Base-by-base conservation (phyloP, 2,888 invertebrate species). In the Trachelus tabidus region DNA sequence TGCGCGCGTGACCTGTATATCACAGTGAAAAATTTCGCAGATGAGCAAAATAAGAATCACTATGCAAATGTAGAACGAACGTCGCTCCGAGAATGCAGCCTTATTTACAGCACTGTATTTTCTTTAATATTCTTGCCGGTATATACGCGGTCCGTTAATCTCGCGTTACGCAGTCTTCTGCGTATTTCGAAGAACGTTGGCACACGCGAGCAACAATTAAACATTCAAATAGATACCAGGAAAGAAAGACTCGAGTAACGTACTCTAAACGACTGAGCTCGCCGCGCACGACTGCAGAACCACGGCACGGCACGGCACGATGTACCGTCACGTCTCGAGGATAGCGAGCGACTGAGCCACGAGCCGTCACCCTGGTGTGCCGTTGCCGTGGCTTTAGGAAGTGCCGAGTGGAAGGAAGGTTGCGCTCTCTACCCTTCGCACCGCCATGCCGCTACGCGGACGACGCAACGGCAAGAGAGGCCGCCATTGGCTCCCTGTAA, bases 281-380 rank as follows among this genome's bases (percentile, higher is more conserved):
- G 74, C 34, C 74, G 34, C 74, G 74, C 34, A 74, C 74, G 74
- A 74, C 30, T 35, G 34, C 34, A 35, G 69, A 77, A 82, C 79
- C 77, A 80, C 79, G 78, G 76, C 79, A 84, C 82, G 80, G 81
- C 79, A 80, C 81, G 56, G 73, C 73, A 73, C 71, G 69, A 56
- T 79, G 81, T 81, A 84, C 85, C 87, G 83, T 85, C 82, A 80
- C 83, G 84, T 82, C 81, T 85, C 85, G 87, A 83, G 84, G 86
- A 85, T 89, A 85, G 85, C 87, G 88, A 89, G 87, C 88, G 87
- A 90, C 90, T 90, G 89, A 88, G 83, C 85, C 81, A 77, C 79
- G 79, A 79, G 78, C 83, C 84, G 85, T 83, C 84, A 82, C 84
- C 71, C 71, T 33, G 30, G 31, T 69, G 11, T 30, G 31, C 73